Evolutionary conservation across 2,113 vertebrate genomes (phyloP), one percentile per base, ranked within the genome.

Genomic region (Pandion haliaetus): DNA sequence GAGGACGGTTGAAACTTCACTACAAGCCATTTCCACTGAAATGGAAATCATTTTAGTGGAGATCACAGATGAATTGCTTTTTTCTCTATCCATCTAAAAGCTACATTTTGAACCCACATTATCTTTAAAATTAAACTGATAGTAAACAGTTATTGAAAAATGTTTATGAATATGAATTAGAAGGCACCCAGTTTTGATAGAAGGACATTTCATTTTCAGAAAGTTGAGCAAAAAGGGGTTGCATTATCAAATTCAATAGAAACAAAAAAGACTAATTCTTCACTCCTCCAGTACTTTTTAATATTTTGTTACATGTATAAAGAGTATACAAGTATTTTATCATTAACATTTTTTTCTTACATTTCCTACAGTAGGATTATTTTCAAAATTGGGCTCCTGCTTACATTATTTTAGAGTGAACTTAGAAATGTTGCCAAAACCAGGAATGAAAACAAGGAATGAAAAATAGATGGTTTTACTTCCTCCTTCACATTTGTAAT

Each of bases 111-210:
- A 90, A 94, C 49, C 54, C 47, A 62, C 50, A 55, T 94, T 66
- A 77, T 94, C 25, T 88, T 90, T 66, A 93, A 85, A 89, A 94
- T 93, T 83, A 90, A 94, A 92, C 73, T 55, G 88, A 63, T 62
- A 69, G 92, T 28, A 93, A 73, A 91, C 29, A 70, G 63, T 70
- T 88, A 90, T 7, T 66, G 79, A 81, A 84, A 86, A 88, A 86
- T 29, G 12, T 52, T 82, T 95, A 65, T 74, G 83, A 91, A 88
- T 63, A 58, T 54, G 58, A 96, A 91, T 73, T 81, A 91, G 44
- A 65, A 91, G 72, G 44, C 86, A 57, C 29, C 15, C 12, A 14
- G 36, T 58, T 70, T 79, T 1, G 1, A 62, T 3, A 78, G 69
- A 79, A 29, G 88, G 50, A 29, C 29, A 29, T 63, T 84, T 87